Base-by-base conservation (phyloP, 2,888 invertebrate genomes). In the Vesta saturnalis region DNA sequence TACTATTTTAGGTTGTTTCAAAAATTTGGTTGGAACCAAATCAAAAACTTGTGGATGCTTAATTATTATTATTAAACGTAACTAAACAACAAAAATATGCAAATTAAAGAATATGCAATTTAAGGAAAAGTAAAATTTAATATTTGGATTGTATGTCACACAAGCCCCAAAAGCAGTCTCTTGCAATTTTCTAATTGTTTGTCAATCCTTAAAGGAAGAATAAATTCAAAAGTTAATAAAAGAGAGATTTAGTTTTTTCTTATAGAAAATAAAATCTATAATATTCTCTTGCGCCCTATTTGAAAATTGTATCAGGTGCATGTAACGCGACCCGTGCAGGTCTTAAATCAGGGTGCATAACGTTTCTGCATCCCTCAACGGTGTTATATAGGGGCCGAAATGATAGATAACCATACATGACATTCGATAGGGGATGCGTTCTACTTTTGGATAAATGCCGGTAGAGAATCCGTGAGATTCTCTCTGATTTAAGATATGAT, bases 361-460 rank as follows among this genome's bases (percentile, higher is more conserved):
- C 69, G 66, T 66, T 57, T 58, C 46, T 69, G 69, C 66, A 66
- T 69, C 69, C 69, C 65, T 63, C 43, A 54, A 59, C 19, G 56
- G 23, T 56, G 61, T 58, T 67, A 30, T 60, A 67, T 64, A 71
- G 71, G 71, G 71, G 71, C 64, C 22, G n/a, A 63, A 71, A 71
- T 71, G 71, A 71, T 71, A 71, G 71, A 71, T 71, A 71, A 71
- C 71, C 71, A 65, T 71, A 69, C 71, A 69, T 71, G 71, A 69
- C 68, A 68, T 67, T 43, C 64, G 65, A 71, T 69, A 71, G 69
- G 71, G 71, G 71, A 71, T 71, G 68, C 65, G 68, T 71, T 68
- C 63, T 65, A 70, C 64, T 70, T 70, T 67, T 46, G 60, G 67
- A 66, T 65, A 64, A 60, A 70, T 69, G 65, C 71, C 68, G 69